A percentile compares a stretch with the other conserved stretches of the same genome.
phyloP scores from a whole-genome alignment of 2,888 invertebrate species.

The Elmis aenea region DNA sequence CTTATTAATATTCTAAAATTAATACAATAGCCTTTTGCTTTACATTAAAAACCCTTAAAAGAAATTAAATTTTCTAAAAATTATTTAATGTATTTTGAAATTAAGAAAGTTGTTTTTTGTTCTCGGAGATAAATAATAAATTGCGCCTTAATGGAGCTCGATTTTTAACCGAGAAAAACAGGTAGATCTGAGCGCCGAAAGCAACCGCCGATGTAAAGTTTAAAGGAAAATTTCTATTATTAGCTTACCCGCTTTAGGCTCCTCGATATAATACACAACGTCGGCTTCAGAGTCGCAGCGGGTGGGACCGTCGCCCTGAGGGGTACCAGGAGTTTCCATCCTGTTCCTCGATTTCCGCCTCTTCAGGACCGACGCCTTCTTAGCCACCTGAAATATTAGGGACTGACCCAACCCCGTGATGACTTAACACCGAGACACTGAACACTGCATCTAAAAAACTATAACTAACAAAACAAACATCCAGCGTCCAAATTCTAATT shows the following conservation, averaged over 20 bases:
- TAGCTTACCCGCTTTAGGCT: conserved; percentile 57
- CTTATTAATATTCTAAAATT: too few relatives aligned
- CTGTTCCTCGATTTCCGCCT: conserved; percentile 63
- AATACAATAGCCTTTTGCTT: too few relatives aligned
- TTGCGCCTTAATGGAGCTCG: too few relatives aligned
- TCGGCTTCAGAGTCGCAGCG: conserved; percentile 58
- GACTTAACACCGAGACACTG: conserved; percentile 47
- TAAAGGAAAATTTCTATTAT: background rate
- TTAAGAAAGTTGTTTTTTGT: too few relatives aligned
- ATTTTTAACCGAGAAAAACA: too few relatives aligned
- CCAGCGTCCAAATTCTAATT: conserved; percentile 8
- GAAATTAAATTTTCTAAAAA: too few relatives aligned
- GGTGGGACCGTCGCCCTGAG: conserved; percentile 32
- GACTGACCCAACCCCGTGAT: conserved; percentile 56
- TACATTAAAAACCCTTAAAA: too few relatives aligned
- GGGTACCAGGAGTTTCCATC: conserved; percentile 51
- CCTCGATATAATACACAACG: conserved; percentile 62
- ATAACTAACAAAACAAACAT: conserved; percentile 40
- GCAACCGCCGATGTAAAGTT: too few relatives aligned
- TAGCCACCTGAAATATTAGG: conserved; percentile 68
- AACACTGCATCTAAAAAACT: conserved; percentile 42
- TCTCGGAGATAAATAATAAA: too few relatives aligned
- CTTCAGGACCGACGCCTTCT: conserved; percentile 68
- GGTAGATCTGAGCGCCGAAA: too few relatives aligned
- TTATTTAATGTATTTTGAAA: too few relatives aligned